Base-by-base conservation (phyloP, 1,140 invertebrate species). In the Euwallacea fornicatus region DNA sequence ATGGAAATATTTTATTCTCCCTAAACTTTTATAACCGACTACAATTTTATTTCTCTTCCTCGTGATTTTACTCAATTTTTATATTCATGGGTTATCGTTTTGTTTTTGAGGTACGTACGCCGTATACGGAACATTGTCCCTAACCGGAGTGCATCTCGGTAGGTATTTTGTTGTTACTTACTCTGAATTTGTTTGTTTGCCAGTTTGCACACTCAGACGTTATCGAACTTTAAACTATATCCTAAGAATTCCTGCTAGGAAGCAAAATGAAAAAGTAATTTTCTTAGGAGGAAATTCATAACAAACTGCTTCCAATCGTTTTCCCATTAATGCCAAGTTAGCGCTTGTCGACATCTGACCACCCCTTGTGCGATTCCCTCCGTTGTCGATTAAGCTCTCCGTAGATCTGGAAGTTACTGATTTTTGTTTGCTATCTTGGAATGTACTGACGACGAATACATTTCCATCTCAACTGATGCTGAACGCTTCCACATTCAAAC, bases 221-320 rank as follows among this genome's bases (percentile, higher is more conserved):
- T 33, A 33, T 33, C 21, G 21, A 33, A 33, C 21, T 33, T 33
- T 33, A 33, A 33, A 33, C 10, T 33, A 58, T n/a, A 41, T 61
- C 59, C 15, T n/a, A 21, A 42, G 59, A 61, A 61, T 61, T n/a
- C n/a, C 42, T 61, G 11, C 54, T 15, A n/a, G 42, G 42, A 15
- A 77, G 77, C 79, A 78, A 79, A 79, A 81, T 81, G 77, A 80
- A 81, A 81, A 81, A 81, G 79, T 77, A 77, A 79, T 81, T 81
- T 81, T 78, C 78, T 79, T 77, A 66, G 59, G 76, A 81, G 78
- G 75, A 76, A 79, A 79, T 80, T 80, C 79, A 80, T 80, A 74
- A 76, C 77, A 76, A 76, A 74, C 74, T 76, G 71, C 68, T 72
- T 76, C 66, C 76, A 76, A 81, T 81, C 74, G 72, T 78, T 77